Evolutionary conservation across 1,140 invertebrate species (phyloP), one percentile per base, ranked within the genome.

Genomic region (Scaptomyza montana): DNA sequence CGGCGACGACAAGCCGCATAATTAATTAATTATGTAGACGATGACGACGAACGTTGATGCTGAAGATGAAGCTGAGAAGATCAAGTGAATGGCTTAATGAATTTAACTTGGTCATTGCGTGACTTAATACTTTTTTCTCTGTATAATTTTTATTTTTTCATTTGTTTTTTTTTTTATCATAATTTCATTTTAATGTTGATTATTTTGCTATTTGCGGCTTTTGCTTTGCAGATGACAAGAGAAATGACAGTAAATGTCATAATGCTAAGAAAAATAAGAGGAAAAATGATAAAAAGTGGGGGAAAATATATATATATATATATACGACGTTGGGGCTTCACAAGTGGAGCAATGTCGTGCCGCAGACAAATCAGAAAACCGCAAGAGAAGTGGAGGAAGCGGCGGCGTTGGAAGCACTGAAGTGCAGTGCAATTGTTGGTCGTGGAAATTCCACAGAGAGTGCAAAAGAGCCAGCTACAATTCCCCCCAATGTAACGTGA

Each of bases 271-370:
- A n/a, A 28, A 16, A 25, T 21, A 9, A 59, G 4, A 46, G 12
- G 28, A 9, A 53, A 13, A 50, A 25, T 46, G n/a, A 25, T 45
- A 45, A 49, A 56, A 5, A 36, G 12, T 45, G 30, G 9, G 12
- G n/a, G 19, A 9, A 30, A 43, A 59, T 21, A 21, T 21, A 21
- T 3, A 1, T 21, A 33, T 36, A 56, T 49, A 59, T 67, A 47
- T 61, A 73, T 43, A 85, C 65, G 78, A 85, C 50, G 82, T 62
- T 80, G 53, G 46, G 53, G 49, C 12, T 9, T 59, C 63, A 64
- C 78, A 87, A 87, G 84, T 87, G 76, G 82, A 89, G 82, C 82
- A 87, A 89, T 87, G 84, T 89, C 84, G 78, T 87, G 82, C 54
- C 70, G 30, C 78, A 72, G 82, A 75, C 77, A 78, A 82, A 74